Percentiles rank a stretch among this genome's conserved stretches.
phyloP scores from a whole-genome alignment of 2,888 invertebrate genomes.

The Scelioninae gen. 1 region DNA sequence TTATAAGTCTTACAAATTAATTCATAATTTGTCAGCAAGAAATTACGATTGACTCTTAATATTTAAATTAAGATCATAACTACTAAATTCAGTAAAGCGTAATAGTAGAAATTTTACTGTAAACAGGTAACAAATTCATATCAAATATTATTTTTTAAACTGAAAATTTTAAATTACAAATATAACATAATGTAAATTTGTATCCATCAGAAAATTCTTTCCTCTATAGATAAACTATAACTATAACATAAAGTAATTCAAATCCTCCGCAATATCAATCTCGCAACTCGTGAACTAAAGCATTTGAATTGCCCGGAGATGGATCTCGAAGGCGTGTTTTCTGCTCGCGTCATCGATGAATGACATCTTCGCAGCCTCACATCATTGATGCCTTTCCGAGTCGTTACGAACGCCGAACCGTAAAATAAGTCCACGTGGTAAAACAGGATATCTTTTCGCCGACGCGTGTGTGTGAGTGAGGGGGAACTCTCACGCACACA shows the following conservation, averaged over 20 bases:
- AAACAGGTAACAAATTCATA: too few species aligned
- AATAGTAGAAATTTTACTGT: too few species aligned
- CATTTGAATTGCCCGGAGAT: slow-evolving; percentile 7
- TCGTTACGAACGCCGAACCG: slow-evolving; percentile 34
- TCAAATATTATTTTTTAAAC: too few species aligned
- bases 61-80: too few species aligned
- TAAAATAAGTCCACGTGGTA: slow-evolving; percentile 61
- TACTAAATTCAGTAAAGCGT: too few species aligned
- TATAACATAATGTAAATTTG: too few species aligned
- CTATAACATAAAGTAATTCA: slow-evolving; percentile 3
- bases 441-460: slow-evolving; percentile 38
- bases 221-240: too few species aligned
- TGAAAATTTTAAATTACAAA: too few species aligned
- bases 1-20: too few species aligned
- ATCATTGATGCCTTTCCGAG: slow-evolving; percentile 53
- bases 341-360: slow-evolving; percentile 50
- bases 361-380: slow-evolving; percentile 33
- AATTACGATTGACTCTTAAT: too few species aligned
- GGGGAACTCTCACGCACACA: background rate
- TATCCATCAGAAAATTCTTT: too few species aligned
- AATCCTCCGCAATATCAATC: background rate
- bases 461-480: background rate
- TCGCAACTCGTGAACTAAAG: background rate
- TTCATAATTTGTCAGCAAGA: too few species aligned
- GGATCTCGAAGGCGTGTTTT: background rate